These are phyloP conservation scores for Microctonus brassicae DNA, from an alignment of 2,888 invertebrate genomes.

Conservation along the genomic window DNA sequence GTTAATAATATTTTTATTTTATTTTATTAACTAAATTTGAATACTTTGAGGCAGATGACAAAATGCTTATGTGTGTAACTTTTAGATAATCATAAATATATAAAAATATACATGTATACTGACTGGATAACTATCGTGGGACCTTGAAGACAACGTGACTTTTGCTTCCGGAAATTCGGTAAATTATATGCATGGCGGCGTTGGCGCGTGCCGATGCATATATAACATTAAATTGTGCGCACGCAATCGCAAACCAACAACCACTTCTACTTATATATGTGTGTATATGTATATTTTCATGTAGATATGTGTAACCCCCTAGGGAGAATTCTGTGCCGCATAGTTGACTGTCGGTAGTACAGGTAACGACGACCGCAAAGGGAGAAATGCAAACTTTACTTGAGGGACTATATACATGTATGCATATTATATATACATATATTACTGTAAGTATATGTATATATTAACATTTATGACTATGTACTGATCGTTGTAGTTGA, in stretches of 20 bases:
- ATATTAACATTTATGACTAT: neutral
- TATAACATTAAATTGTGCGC: constrained; percentile 39
- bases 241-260: constrained; percentile 5
- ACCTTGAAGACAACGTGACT: constrained; percentile 42
- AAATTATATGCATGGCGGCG: constrained; percentile 55
- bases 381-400: constrained; percentile 12
- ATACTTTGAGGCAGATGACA: neutral
- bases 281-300: neutral
- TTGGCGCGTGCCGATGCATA: constrained; percentile 60
- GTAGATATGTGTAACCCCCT: constrained; percentile 40
- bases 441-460: neutral
- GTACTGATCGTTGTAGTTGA: neutral
- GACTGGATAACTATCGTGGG: neutral
- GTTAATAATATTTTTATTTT: neutral
- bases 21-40: neutral
- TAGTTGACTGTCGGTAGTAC: constrained; percentile 28
- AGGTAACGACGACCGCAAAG: constrained; percentile 1
- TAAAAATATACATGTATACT: too few relatives aligned
- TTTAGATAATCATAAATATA: constrained; percentile 20
- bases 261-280: neutral
- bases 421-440: neutral
- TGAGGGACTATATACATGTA: neutral
- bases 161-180: constrained; percentile 56
- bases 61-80: neutral
- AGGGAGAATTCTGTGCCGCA: constrained; percentile 1